Percentiles rank a stretch among this genome's conserved stretches.
These are phyloP conservation scores for Neomorphus geoffroyi DNA, from an alignment of 2,797 vertebrate species.

Conservation along the genomic window DNA sequence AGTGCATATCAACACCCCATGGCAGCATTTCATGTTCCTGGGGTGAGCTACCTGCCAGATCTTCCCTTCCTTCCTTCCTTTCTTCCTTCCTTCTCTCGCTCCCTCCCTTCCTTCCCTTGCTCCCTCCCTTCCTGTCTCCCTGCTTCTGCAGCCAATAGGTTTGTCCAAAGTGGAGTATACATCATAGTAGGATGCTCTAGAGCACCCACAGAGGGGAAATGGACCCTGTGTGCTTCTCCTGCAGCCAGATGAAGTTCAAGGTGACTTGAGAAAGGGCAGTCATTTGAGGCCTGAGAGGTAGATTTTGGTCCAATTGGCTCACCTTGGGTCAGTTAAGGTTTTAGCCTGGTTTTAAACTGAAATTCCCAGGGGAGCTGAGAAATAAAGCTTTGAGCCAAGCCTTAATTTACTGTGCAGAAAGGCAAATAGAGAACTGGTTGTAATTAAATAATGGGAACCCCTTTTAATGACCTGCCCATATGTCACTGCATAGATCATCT, in stretches of 20 bases:
- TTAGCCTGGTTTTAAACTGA: not conserved
- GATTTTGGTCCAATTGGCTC: not conserved
- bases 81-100: not conserved
- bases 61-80: not conserved
- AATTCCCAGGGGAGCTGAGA: not conserved
- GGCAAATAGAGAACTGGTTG: not conserved
- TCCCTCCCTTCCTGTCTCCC: not conserved
- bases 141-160: not conserved
- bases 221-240: accelerated
- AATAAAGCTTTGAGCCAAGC: not conserved
- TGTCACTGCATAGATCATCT: not conserved
- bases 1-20: accelerated
- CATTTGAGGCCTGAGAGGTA: not conserved
- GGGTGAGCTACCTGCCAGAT: accelerated
- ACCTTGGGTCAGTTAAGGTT: not conserved
- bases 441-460: not conserved
- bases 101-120: no score
- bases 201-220: not conserved
- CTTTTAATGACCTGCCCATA: conserved; percentile 10
- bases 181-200: not conserved
- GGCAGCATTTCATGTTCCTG: accelerated
- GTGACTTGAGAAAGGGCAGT: not conserved
- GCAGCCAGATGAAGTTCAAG: not conserved
- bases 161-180: accelerated
- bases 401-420: not conserved